Base-by-base conservation (phyloP, 2,888 invertebrate species). In the Ypsolopha scabrella region DNA sequence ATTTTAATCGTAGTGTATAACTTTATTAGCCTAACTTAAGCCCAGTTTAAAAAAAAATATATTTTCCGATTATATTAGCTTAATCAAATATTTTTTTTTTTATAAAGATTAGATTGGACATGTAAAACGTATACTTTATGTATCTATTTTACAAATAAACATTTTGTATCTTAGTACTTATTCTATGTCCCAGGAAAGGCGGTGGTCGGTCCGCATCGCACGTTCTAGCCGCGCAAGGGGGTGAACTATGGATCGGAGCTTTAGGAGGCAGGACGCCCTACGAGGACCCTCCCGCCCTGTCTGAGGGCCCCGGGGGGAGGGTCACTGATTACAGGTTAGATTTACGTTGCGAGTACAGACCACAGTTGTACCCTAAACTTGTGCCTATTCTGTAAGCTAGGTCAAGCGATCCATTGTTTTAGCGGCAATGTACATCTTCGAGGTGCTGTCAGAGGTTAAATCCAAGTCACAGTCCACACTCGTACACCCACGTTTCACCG, bases 231-330 rank as follows among this genome's bases (percentile, higher is more conserved):
- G 94, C 97, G 8, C 97, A 98, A 62, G 97, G 97, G 0, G 97
- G 97, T 0, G 98, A 98, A 82, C 94, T 99, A 60, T 98, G 96
- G 85, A 94, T 99, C 57, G 98, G 98, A 58, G 94, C 96, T 0
- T 82, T 98, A 43, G 93, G 93, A 34, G 95, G 95, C 0, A 88
- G 97, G 39, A 94, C 95, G 43, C 93, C 96, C 4, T 88, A 97
- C 51, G 98, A 98, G 72, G 98, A 98, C 74, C 96, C 97, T 0
- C 98, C 98, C 0, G 95, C 97, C 0, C 94, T 98, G 50, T 95
- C 94, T 35, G 98, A 98, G 78, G 98, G 98, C 0, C 92, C 93
- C 39, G 98, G 98, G 0, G 98, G 98, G 0, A 87, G 97, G 43
- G 95, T 98, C 43, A 95, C 96, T 0, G 98, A 98, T 75, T 98